Evolutionary conservation across 2,797 vertebrate genomes (phyloP), one percentile per base, ranked within the genome.

Genomic region (Neomorphus geoffroyi): DNA sequence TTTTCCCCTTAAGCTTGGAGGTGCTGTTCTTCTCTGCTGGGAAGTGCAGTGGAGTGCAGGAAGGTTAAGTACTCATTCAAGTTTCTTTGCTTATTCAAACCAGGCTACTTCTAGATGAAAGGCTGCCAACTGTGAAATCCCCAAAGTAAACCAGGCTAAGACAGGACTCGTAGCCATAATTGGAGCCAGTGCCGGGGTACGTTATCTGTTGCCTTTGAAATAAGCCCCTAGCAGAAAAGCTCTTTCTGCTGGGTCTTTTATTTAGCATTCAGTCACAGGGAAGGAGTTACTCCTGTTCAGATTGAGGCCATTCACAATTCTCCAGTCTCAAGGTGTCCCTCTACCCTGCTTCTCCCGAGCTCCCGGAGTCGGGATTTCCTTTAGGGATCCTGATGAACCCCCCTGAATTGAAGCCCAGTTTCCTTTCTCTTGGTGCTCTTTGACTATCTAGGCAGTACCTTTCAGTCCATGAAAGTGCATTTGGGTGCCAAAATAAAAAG

Each of bases 81-180:
- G 87, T 95, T 92, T 96, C 78, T 96, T 93, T 95, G 83, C 92
- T 92, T 96, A 96, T 97, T 97, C 95, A 97, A 96, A 96, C 92
- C 92, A 95, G 87, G 92, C 90, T 88, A 46, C 92, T 96, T 86
- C 80, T 93, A 94, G 93, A 95, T 97, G 90, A 96, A 95, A 94
- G 91, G 64, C 93, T 93, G 75, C 91, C 94, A 95, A 13, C 95
- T 96, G 95, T 94, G 93, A 95, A 97, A 96, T 96, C 92, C 93
- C 92, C 86, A 35, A 81, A 95, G 93, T 96, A 96, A 95, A 97
- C 92, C 61, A 91, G 95, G 77, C 89, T 95, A 48, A 70, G 93
- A 91, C 84, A 91, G 88, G 58, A 62, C 81, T 87, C 78, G 92
- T 94, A 92, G 86, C 92, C 95, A 74, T 97, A 96, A 96, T 96